A percentile compares a stretch with the other conserved stretches of the same genome.
Conservation (phyloP, 2,888 invertebrate genomes). For the Phengaris alcon region DNA sequence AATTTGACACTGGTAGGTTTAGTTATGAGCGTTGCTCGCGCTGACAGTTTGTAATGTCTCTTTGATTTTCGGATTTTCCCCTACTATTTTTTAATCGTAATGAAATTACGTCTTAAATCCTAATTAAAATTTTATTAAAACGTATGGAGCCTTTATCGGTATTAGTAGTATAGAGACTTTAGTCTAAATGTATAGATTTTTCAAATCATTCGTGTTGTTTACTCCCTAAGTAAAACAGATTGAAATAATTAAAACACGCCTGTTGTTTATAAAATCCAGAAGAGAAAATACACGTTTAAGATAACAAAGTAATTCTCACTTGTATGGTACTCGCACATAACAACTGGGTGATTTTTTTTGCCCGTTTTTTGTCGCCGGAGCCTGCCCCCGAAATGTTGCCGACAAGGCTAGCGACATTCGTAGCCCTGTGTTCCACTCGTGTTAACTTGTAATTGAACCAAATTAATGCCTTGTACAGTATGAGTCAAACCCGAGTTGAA, state of each 20-base stretch:
- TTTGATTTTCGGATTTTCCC: neutral
- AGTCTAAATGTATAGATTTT: too few species aligned
- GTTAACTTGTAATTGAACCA: constrained; percentile 10
- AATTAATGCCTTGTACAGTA: constrained; percentile 2
- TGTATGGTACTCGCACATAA: neutral
- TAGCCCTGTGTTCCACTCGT: constrained; percentile 9
- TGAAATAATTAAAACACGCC: too few species aligned
- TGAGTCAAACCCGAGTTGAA: neutral
- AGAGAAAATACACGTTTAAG: neutral
- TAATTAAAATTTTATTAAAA: too few species aligned
- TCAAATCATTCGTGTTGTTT: too few species aligned
- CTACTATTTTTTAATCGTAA: neutral
- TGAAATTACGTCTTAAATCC: too few species aligned
- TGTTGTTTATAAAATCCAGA: neutral
- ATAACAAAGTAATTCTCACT: neutral
- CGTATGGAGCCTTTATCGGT: too few species aligned
- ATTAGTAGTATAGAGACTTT: too few species aligned
- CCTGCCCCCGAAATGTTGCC: constrained; percentile 62
- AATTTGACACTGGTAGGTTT: neutral
- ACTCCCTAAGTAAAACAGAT: too few species aligned
- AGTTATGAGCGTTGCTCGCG: neutral
- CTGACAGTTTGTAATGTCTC: neutral
- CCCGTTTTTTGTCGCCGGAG: constrained; percentile 17
- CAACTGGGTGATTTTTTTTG: constrained; percentile 2
- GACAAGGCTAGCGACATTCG: constrained; percentile 71